These are phyloP conservation scores for Chaenogobius annularis DNA, from an alignment of 2,113 vertebrate genomes.

Conservation along the genomic window DNA sequence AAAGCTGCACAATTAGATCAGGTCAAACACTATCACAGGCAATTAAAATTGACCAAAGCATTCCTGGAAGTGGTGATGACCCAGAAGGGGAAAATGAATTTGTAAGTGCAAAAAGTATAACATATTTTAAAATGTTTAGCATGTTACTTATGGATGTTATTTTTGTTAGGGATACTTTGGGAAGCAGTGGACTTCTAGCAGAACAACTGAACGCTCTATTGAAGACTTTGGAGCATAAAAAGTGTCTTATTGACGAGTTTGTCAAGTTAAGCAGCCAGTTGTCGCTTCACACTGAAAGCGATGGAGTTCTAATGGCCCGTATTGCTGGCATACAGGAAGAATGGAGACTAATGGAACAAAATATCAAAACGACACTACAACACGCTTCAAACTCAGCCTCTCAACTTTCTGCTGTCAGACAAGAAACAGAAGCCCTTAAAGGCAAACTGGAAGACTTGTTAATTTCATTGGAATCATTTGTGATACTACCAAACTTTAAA, in stretches of 20 bases:
- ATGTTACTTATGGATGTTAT: not conserved
- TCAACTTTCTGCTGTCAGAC: conserved; percentile 73
- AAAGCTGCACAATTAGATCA: conserved; percentile 80
- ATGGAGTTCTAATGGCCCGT: conserved; percentile 77
- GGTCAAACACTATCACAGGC: conserved; percentile 79
- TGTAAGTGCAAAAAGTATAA: conserved; percentile 77
- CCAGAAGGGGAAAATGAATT: conserved; percentile 80
- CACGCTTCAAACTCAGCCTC: conserved; percentile 65
- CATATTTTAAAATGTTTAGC: not conserved
- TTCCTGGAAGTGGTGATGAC: conserved; percentile 73
- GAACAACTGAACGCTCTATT: conserved; percentile 78
- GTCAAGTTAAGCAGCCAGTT: conserved; percentile 74
- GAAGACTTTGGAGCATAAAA: conserved; percentile 74
- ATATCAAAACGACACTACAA: conserved; percentile 75
- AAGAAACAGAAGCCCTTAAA: conserved; percentile 69
- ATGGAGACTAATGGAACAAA: conserved; percentile 79
- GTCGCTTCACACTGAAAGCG: conserved; percentile 77
- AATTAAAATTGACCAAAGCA: conserved; percentile 63
- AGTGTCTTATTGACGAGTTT: conserved; percentile 69
- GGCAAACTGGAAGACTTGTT: conserved; percentile 71
- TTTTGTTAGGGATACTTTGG: conserved; percentile 71
- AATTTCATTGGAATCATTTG: conserved; percentile 5
- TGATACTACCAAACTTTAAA: conserved; percentile 44
- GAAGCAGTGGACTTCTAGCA: conserved; percentile 74
- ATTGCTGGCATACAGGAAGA: conserved; percentile 79